A percentile compares a stretch with the other conserved stretches of the same genome.
Evolutionary conservation across 2,113 vertebrate species (phyloP).

Genomic region (Telmatochromis brachygnathus): DNA sequence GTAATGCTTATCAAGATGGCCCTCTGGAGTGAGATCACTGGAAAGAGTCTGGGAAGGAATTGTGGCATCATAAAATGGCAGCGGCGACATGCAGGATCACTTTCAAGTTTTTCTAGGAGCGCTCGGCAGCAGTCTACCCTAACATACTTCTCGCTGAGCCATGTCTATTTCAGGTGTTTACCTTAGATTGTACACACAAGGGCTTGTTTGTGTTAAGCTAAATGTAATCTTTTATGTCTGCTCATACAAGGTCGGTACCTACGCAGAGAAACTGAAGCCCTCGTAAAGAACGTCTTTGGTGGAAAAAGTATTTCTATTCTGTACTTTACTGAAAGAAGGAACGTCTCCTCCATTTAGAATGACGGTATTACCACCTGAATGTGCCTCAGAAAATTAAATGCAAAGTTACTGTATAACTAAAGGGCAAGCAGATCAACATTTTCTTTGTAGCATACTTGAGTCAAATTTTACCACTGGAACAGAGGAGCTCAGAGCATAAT

Average conservation of each 20-base stretch:
- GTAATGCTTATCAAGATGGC: conserved; percentile 17
- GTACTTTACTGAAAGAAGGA: not conserved
- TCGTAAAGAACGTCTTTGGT: not conserved
- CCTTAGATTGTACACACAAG: not conserved
- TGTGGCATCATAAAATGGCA: conserved; percentile 2
- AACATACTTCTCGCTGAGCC: not conserved
- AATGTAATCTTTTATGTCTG: not conserved
- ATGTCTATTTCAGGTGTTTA: not conserved
- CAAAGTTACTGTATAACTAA: not conserved
- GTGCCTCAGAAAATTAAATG: not conserved
- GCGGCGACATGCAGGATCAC: conserved; percentile 5
- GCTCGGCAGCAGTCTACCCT: not conserved
- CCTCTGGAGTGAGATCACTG: conserved; percentile 22
- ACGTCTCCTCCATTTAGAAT: not conserved
- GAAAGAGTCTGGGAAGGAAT: conserved; percentile 18
- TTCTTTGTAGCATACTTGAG: not conserved
- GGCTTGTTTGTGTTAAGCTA: not conserved
- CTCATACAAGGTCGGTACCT: not conserved
- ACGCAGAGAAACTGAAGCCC: not conserved
- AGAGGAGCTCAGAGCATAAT: not conserved
- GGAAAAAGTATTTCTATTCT: not conserved
- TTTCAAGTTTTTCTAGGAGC: conserved; percentile 22
- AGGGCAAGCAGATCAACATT: not conserved
- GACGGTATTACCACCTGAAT: not conserved
- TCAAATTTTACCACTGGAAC: not conserved